phyloP scores from a whole-genome alignment of 2,888 invertebrate species.

The Punctoribates punctum region DNA sequence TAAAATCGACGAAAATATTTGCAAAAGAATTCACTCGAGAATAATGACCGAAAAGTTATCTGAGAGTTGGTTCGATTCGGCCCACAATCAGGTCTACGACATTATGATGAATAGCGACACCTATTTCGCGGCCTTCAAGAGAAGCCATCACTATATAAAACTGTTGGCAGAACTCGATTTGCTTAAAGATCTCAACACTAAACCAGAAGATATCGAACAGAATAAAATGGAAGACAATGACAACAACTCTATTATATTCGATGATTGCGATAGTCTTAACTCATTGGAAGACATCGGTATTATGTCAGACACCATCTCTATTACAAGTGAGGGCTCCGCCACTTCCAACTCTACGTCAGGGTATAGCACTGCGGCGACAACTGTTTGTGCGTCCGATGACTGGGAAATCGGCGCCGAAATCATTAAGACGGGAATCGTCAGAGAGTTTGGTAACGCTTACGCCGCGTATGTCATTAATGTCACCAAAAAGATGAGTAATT shows the following conservation, averaged over 20 bases:
- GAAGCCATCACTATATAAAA: conserved; percentile 65
- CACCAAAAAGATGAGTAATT: conserved; percentile 62
- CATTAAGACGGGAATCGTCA: conserved; percentile 69
- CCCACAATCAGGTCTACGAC: conserved; percentile 59
- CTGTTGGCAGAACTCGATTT: conserved; percentile 70
- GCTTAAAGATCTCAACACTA: conserved; percentile 56
- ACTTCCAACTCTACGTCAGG: conserved; percentile 17
- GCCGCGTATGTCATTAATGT: conserved; percentile 84
- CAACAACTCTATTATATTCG: conserved; percentile 27
- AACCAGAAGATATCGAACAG: background rate
- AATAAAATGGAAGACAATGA: conserved; percentile 26
- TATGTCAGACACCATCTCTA: conserved; percentile 6
- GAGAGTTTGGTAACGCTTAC: conserved; percentile 77
- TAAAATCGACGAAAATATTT: conserved; percentile 59
- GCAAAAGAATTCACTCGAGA: conserved; percentile 62
- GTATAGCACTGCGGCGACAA: conserved; percentile 57
- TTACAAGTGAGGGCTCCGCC: conserved; percentile 8
- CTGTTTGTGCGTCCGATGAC: conserved; percentile 47
- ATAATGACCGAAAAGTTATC: conserved; percentile 64
- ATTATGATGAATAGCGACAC: conserved; percentile 59
- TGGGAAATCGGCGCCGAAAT: conserved; percentile 59
- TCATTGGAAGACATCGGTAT: conserved; percentile 38
- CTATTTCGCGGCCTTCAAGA: conserved; percentile 65
- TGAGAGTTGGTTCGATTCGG: conserved; percentile 77
- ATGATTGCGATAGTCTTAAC: conserved; percentile 25